A percentile compares a stretch with the other conserved stretches of the same genome.
These are phyloP conservation scores for Ceratina japonica DNA, from an alignment of 1,140 invertebrate genomes.

Conservation along the genomic window DNA sequence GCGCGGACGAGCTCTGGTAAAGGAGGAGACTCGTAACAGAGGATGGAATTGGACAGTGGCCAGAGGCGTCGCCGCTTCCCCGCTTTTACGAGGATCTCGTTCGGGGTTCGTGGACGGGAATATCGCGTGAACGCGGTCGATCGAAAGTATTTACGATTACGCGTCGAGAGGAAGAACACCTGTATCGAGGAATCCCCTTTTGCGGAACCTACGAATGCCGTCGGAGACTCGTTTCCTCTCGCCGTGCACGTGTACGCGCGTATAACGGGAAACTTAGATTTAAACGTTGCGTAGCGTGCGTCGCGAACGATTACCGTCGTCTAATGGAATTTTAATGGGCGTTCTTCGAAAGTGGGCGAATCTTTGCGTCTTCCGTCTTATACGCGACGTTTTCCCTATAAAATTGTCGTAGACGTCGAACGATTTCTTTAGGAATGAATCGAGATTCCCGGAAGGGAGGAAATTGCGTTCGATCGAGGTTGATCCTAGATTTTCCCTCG, in stretches of 20 bases:
- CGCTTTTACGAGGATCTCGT: background rate
- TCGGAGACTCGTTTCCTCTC: too few species aligned
- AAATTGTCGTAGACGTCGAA: background rate
- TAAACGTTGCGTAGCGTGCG: too few species aligned
- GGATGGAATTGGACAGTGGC: slow-evolving; percentile 32
- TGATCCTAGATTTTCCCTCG: background rate
- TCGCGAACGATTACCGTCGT: too few species aligned
- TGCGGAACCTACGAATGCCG: background rate
- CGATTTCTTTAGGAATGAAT: background rate
- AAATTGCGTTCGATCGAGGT: slow-evolving; percentile 16
- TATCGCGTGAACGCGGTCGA: background rate
- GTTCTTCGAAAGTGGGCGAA: background rate
- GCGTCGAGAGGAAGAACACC: background rate
- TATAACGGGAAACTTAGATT: background rate
- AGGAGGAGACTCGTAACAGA: background rate
- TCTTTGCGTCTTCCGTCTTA: too few species aligned
- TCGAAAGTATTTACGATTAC: background rate
- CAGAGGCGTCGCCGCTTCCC: slow-evolving; percentile 29
- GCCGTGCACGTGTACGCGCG: background rate
- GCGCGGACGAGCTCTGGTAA: slow-evolving; percentile 14
- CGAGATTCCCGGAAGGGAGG: too few species aligned
- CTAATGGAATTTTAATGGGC: too few species aligned
- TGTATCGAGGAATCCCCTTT: background rate
- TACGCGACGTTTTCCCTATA: background rate
- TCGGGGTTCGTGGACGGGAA: background rate